These are phyloP conservation scores for Leptogaster cylindrica DNA, from an alignment of 2,888 invertebrate species.

Conservation along the genomic window DNA sequence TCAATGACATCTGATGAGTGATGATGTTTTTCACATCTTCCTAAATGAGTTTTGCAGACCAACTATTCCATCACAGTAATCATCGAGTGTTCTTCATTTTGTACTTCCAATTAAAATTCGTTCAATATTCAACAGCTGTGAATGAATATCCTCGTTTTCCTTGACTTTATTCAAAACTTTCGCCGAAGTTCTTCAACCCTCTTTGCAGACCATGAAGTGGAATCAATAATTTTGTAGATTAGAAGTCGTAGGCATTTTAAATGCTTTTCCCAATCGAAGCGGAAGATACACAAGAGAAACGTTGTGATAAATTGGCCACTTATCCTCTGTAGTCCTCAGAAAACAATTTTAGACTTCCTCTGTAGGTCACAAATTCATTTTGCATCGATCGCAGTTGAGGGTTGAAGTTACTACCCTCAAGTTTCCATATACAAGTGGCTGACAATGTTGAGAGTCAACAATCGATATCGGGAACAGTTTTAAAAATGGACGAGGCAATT, in stretches of 20 bases:
- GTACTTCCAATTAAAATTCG: too few relatives aligned
- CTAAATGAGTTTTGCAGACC: too few relatives aligned
- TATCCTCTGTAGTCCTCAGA: constrained; percentile 20
- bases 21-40: not conserved
- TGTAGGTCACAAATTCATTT: constrained; percentile 21
- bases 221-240: constrained; percentile 14
- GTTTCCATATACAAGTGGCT: not conserved
- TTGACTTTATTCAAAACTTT: too few relatives aligned
- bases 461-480: constrained; percentile 10
- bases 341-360: constrained; percentile 21
- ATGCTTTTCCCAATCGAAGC: constrained; percentile 1
- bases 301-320: constrained; percentile 15
- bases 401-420: not conserved
- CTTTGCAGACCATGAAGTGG: too few relatives aligned
- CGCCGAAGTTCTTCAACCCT: too few relatives aligned
- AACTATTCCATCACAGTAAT: too few relatives aligned
- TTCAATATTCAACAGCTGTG: too few relatives aligned
- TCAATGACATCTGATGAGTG: too few relatives aligned
- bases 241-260: constrained; percentile 4
- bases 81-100: too few relatives aligned
- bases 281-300: constrained; percentile 1
- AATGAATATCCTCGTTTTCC: too few relatives aligned
- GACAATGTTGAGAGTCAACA: constrained; percentile 11
- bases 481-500: constrained; percentile 21
- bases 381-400: constrained; percentile 8